Conservation (phyloP, 1,140 invertebrate species). For the Drosophila nannoptera region DNA sequence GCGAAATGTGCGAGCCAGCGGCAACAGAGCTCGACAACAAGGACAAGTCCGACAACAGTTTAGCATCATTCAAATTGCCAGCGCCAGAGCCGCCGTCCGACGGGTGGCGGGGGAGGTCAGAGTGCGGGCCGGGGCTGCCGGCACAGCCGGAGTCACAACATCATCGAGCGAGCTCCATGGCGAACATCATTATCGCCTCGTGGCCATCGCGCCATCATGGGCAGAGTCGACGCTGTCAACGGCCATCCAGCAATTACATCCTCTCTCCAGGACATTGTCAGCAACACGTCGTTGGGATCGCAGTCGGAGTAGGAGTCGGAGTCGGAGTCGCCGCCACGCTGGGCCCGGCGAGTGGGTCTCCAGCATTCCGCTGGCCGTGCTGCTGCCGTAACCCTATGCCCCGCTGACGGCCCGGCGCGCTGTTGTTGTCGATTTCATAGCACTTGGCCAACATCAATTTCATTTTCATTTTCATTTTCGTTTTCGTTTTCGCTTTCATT, state of each 20-base stretch:
- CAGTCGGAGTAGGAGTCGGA: not conserved
- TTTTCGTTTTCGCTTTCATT: conserved; percentile 38
- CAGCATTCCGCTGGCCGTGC: conserved; percentile 1
- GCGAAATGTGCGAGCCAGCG: conserved; percentile 47
- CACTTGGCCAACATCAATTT: conserved; percentile 40
- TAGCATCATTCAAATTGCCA: conserved; percentile 52
- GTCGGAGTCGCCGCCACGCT: not conserved
- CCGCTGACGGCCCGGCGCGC: not conserved
- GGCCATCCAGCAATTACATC: conserved; percentile 8
- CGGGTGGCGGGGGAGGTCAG: not conserved
- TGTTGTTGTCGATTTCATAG: conserved; percentile 44
- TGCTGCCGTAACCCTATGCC: conserved; percentile 25
- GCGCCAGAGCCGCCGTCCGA: not conserved
- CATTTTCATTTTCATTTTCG: conserved; percentile 40
- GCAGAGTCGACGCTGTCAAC: conserved; percentile 38
- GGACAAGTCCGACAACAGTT: conserved; percentile 21
- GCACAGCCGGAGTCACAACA: conserved; percentile 16
- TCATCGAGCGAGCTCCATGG: conserved; percentile 14
- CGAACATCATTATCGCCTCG: conserved; percentile 31
- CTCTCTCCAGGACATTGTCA: conserved; percentile 25
- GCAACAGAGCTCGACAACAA: conserved; percentile 60
- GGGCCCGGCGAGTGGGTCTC: not conserved
- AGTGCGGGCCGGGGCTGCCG: not conserved
- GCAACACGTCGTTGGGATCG: conserved; percentile 35
- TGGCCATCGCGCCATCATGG: conserved; percentile 31